Evolutionary conservation across 2,797 vertebrate species (phyloP).

Genomic region (Tiaroga cobitis): DNA sequence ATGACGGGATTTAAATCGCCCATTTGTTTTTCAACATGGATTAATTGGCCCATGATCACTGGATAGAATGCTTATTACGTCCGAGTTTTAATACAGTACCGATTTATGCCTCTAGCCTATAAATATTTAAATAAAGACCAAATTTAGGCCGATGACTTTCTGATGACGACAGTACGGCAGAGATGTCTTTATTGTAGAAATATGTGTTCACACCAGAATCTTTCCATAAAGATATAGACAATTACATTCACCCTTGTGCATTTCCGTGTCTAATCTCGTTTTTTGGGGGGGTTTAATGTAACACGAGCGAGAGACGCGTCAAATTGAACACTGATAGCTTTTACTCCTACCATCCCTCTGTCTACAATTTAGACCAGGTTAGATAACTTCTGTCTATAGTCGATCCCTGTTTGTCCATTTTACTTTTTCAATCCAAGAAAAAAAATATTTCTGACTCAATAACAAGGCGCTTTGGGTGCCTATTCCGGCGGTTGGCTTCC

Average conservation of each 20-base stretch:
- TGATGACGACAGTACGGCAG: slow-evolving; percentile 77
- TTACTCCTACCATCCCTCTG: not conserved
- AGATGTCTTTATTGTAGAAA: slow-evolving; percentile 58
- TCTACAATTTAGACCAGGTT: slow-evolving; percentile 24
- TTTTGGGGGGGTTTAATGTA: slow-evolving; percentile 56
- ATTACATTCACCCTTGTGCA: slow-evolving; percentile 22
- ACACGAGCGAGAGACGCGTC: slow-evolving; percentile 47
- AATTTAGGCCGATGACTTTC: slow-evolving; percentile 76
- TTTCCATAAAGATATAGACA: slow-evolving; percentile 58
- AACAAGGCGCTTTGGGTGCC: slow-evolving; percentile 12
- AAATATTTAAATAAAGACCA: slow-evolving; percentile 69
- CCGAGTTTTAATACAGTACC: slow-evolving; percentile 20
- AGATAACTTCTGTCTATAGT: slow-evolving; percentile 19
- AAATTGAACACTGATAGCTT: slow-evolving; percentile 54
- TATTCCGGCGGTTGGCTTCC: not conserved
- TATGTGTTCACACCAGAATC: slow-evolving; percentile 56
- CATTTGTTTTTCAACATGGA: slow-evolving; percentile 55
- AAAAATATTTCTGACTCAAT: not conserved
- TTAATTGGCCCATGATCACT: slow-evolving; percentile 30
- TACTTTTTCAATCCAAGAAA: not conserved
- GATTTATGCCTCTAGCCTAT: slow-evolving; percentile 50
- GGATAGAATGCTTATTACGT: slow-evolving; percentile 26
- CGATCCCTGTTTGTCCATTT: not conserved
- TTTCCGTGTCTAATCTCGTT: slow-evolving; percentile 33
- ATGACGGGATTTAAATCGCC: slow-evolving; percentile 51